Evolutionary conservation across 1,140 invertebrate genomes (phyloP), one percentile per base, ranked within the genome.

Genomic region (Euglossa dilemma): DNA sequence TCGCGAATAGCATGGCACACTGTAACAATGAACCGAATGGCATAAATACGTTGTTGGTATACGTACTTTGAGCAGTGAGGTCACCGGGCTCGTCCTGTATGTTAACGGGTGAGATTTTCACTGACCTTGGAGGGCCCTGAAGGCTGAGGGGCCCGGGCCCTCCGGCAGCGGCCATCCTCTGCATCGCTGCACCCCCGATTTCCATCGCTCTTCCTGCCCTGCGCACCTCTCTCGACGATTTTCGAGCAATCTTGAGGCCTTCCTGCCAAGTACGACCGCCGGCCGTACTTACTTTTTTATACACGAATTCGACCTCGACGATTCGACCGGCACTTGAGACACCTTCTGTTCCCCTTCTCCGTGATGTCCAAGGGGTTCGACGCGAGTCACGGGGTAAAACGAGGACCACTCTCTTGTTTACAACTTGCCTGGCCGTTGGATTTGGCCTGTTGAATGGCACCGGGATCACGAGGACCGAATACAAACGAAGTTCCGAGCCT

Each of bases 51-150:
- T 56, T 43, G 2, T 45, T 43, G 7, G 12, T 54, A 63, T 91
- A 95, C 95, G 93, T 94, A 96, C 95, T 96, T 87, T 95, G 95
- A 43, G 95, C 94, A 91, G 93, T 95, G 88, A 93, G 95, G 92
- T 93, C 94, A 85, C 94, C 94, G 90, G 92, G 93, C 56, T 94
- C 93, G 77, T 94, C 95, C 83, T 95, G 94, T 71, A 94, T 92
- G 89, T 95, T 95, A 82, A 95, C 94, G 59, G 95, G 95, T 83
- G 95, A 95, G 90, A 96, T 96, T 93, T 96, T 96, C 92, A 95
- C 92, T 83, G 93, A 93, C 86, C 94, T 92, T 70, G 93, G 93
- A 83, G 94, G 94, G 70, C 93, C 93, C 86, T 94, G 94, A 57
- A 95, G 91, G 72, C 92, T 92, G 74, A 94, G 85, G 66, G 93